Conservation (phyloP, 2,797 vertebrate genomes). For the Tragelaphus eurycerus region DNA sequence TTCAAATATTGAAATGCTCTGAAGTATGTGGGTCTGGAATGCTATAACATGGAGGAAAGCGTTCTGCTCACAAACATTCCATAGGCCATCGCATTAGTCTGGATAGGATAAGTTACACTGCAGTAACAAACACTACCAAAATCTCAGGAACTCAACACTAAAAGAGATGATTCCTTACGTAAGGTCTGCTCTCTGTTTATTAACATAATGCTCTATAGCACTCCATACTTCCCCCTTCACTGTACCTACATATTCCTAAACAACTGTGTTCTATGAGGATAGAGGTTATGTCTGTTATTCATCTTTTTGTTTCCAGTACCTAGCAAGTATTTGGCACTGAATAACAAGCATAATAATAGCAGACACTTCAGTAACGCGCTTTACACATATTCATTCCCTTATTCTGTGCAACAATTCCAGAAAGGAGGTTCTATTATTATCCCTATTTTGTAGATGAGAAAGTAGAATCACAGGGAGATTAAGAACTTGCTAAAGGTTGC, state of each 20-base stretch:
- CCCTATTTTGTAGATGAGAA: neutral
- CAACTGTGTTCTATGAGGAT: neutral
- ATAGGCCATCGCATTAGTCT: neutral
- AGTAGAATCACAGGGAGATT: neutral
- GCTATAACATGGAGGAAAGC: neutral
- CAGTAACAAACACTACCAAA: neutral
- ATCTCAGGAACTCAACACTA: neutral
- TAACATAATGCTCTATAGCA: neutral
- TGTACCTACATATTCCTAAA: neutral
- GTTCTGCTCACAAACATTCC: neutral
- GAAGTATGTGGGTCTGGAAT: neutral
- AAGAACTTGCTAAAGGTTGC: neutral
- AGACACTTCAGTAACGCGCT: neutral
- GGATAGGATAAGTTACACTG: neutral
- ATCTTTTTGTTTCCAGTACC: neutral
- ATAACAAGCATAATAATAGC: neutral
- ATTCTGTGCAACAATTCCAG: neutral
- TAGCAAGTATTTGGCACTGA: neutral
- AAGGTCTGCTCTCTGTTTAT: neutral
- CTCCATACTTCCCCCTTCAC: neutral
- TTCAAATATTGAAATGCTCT: neutral
- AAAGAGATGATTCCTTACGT: neutral
- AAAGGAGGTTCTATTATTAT: neutral
- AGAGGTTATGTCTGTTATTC: neutral
- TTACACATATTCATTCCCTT: neutral